Evolutionary conservation across 2,888 invertebrate genomes (phyloP), one percentile per base, ranked within the genome.

Genomic region (Abrostola tripartita): DNA sequence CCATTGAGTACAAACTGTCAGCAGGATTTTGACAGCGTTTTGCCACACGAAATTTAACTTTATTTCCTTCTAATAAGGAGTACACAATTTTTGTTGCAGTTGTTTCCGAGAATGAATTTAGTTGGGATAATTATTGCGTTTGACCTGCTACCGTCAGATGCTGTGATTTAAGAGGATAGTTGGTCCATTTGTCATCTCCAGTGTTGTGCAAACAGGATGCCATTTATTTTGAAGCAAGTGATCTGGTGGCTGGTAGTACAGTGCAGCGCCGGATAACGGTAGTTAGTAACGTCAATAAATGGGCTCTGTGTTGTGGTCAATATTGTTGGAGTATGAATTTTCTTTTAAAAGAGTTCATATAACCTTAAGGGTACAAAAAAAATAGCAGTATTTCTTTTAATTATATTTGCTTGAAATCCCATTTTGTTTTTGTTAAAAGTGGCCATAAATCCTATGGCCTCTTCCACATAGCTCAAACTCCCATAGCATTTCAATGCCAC

Each of bases 141-240:
- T 82, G 82, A 83, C 82, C 82, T 73, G 85, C 83, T 85, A 85
- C 88, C 76, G 88, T 84, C 81, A 78, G 80, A 72, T 74, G 75
- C 71, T 69, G 78, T 82, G 77, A 79, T 83, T 76, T 79, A 79
- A 57, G 35, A 40, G 38, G 5, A 37, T 59, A 75, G 67, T 76
- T 71, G 47, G 63, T 37, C 37, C 66, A 69, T 79, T 77, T 73
- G 65, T 78, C 72, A 63, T 58, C 35, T 5, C 12, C 50, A 37
- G 6, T 6, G 36, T 54, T 40, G 47, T 58, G 60, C 47, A 78
- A 78, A 78, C 76, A 76, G 77, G 71, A 79, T 52, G 56, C 36
- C 37, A 60, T 68, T 65, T 50, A 61, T 71, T 77, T 65, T 56
- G 12, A 52, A 62, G 9, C 14, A 49, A 66, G 62, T 52, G 53